Base-by-base conservation (phyloP, 2,797 vertebrate genomes). In the Catharus ustulatus region DNA sequence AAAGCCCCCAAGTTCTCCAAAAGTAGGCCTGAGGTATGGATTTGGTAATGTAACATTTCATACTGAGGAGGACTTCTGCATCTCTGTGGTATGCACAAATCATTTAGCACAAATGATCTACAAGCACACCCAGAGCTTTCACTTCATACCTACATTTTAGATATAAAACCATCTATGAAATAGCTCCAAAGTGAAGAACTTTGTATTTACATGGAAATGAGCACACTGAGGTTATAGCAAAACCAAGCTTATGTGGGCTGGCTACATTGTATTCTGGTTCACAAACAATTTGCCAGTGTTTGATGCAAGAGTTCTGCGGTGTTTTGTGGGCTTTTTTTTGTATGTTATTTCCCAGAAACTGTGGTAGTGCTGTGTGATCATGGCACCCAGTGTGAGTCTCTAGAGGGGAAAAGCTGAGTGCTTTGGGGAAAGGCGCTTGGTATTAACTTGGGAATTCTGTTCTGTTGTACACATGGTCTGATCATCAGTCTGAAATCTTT, bases 121-220 rank as follows among this genome's bases (percentile, higher is more conserved):
- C 38, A 78, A 87, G 71, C 27, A 58, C 30, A 43, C 22, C 4
- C 34, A 61, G 61, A 64, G 73, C 55, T 94, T 78, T 84, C 17
- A 21, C 73, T 84, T 92, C 42, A 69, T 93, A 51, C 58, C 29
- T 90, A 15, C 15, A 11, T 77, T 87, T n/a, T 64, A 66, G 61
- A 38, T 75, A 57, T 10, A 64, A 90, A n/a, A 3, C 8, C 26
- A 13, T 48, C 17, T 64, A 13, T 63, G 84, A 93, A 91, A 81
- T 27, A 83, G 46, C 73, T 91, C 58, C 82, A 86, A 74, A 63
- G 58, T 52, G 54, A 91, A 85, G 87, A 85, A 88, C 62, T 55
- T 92, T 46, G 68, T 66, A 59, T 93, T 93, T 89, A 75, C 40
- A 52, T 73, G 58, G 59, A 91, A 93, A 93, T 73, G 58, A 78